Evolutionary conservation across 1,140 invertebrate species (phyloP).

Genomic region (Drosophila sucinea): DNA sequence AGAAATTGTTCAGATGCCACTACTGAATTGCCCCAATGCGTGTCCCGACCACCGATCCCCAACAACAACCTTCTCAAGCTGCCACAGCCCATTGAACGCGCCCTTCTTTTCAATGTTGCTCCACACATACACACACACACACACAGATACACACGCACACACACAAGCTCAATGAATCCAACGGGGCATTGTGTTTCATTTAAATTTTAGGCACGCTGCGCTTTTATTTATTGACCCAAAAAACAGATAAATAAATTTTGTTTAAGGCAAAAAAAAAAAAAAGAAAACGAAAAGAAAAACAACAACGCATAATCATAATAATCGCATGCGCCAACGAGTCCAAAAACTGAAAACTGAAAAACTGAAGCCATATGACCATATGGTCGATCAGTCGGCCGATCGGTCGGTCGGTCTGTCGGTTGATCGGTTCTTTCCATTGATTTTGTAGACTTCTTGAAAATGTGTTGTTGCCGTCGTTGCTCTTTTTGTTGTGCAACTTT

Average conservation of each 20-base stretch:
- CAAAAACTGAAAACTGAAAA: slow-evolving; percentile 20
- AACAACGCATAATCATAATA: slow-evolving; percentile 66
- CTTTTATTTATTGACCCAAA: slow-evolving; percentile 78
- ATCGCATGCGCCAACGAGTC: slow-evolving; percentile 63
- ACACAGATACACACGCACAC: not conserved
- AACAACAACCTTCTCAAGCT: not conserved
- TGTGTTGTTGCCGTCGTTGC: not conserved
- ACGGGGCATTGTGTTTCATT: slow-evolving; percentile 62
- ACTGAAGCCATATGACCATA: slow-evolving; percentile 55
- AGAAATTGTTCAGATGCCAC: slow-evolving; percentile 76
- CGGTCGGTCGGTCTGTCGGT: not conserved
- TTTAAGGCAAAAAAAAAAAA: slow-evolving; percentile 48
- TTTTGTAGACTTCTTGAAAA: slow-evolving; percentile 12
- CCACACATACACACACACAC: not conserved
- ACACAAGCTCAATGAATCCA: slow-evolving; percentile 11
- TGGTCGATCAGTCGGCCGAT: slow-evolving; percentile 34
- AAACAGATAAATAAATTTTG: slow-evolving; percentile 78
- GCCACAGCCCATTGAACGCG: slow-evolving; percentile 47
- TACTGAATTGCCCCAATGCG: slow-evolving; percentile 19
- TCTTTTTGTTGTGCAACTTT: slow-evolving; percentile 2
- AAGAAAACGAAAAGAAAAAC: slow-evolving; percentile 5
- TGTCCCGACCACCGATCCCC: not conserved
- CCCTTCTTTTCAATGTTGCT: slow-evolving; percentile 47
- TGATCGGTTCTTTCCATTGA: not conserved
- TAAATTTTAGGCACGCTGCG: slow-evolving; percentile 77